A percentile compares a stretch with the other conserved stretches of the same genome.
Conservation (phyloP, 2,113 vertebrate genomes). For the Zosterops borbonicus region DNA sequence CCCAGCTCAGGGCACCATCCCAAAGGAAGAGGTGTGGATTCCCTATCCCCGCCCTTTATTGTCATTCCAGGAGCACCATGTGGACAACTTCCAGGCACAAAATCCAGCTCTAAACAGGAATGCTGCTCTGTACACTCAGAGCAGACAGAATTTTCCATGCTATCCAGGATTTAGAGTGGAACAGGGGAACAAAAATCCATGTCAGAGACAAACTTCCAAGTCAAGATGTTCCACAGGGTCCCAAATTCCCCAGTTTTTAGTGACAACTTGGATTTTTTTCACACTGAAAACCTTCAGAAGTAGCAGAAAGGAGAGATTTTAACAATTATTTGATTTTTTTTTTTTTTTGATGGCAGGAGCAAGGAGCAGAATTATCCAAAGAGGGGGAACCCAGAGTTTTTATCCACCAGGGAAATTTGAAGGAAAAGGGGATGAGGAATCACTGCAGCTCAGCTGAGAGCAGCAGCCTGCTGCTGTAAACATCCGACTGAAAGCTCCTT, state of each 20-base stretch:
- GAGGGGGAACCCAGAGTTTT: not conserved
- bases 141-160: not conserved
- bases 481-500: slow-evolving; percentile 99
- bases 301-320: not conserved
- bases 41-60: not conserved
- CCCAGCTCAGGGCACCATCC: not conserved
- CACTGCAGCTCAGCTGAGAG: slow-evolving; percentile 33
- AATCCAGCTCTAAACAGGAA: not conserved
- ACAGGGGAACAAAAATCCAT: accelerated
- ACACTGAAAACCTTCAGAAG: slow-evolving; percentile 12
- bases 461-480: slow-evolving; percentile 98
- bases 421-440: not conserved
- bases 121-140: not conserved
- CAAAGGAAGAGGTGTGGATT: not conserved
- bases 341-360: not conserved
- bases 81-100: not conserved
- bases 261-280: not conserved
- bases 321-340: not conserved
- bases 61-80: not conserved
- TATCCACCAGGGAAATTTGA: not conserved
- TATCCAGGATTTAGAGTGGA: not conserved
- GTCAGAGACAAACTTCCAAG: not conserved
- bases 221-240: not conserved
- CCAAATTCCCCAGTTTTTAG: slow-evolving; percentile 6
- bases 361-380: not conserved